Evolutionary conservation across 2,113 vertebrate genomes (phyloP).

Genomic region (Chionomys nivalis): DNA sequence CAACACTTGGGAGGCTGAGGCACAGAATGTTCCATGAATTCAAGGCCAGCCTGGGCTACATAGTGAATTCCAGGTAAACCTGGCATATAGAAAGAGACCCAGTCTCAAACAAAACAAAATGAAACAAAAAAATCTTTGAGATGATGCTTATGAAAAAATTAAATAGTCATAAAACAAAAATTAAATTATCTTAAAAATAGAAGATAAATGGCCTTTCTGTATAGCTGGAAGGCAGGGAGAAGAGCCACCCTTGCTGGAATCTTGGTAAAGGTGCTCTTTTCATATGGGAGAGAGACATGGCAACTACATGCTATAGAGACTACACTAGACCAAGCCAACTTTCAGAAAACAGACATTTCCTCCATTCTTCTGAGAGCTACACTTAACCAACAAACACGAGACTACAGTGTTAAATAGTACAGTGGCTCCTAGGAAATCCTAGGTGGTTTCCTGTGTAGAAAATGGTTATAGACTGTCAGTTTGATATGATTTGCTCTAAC

Average conservation of each 20-base stretch:
- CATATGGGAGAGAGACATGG: neutral
- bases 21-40: neutral
- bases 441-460: neutral
- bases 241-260: neutral
- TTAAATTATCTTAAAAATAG: slow-evolving; percentile 19
- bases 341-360: neutral
- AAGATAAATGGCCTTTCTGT: neutral
- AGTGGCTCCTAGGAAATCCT: neutral
- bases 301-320: neutral
- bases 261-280: neutral
- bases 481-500: neutral
- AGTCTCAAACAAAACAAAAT: neutral
- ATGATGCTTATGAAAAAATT: neutral
- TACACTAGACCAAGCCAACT: neutral
- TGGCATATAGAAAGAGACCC: neutral
- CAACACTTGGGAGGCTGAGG: neutral
- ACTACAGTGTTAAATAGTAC: neutral
- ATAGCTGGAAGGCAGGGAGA: slow-evolving; percentile 1
- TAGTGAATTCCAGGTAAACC: neutral
- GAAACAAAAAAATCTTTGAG: neutral
- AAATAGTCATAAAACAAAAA: neutral
- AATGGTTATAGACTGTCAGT: neutral
- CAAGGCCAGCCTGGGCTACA: neutral
- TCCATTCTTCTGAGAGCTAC: slow-evolving; percentile 7
- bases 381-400: neutral